Conservation (phyloP, 2,797 vertebrate species). For the Lophotriccus pileatus region DNA sequence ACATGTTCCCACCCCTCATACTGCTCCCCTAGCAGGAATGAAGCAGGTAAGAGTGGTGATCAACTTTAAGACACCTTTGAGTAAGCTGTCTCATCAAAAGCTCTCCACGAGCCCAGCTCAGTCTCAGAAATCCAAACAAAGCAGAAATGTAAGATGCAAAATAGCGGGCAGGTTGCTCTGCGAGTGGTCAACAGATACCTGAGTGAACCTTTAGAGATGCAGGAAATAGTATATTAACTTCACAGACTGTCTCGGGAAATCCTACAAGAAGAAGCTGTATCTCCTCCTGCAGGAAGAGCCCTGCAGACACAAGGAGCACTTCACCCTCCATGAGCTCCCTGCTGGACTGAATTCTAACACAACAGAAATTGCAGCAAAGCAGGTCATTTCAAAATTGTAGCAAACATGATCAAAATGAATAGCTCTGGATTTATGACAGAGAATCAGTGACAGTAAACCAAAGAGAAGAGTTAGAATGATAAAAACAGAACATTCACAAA, state of each 20-base stretch:
- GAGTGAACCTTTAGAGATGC: neutral
- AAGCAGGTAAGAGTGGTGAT: neutral
- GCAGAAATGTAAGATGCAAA: neutral
- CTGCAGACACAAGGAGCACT: neutral
- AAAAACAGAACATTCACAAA: neutral
- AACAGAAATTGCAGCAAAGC: neutral
- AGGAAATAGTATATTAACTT: neutral
- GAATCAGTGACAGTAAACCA: neutral
- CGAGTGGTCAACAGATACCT: neutral
- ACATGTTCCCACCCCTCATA: neutral
- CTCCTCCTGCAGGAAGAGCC: neutral
- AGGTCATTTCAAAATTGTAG: neutral
- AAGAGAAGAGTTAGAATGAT: slow-evolving; percentile 6
- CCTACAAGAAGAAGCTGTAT: neutral
- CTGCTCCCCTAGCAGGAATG: fast-evolving
- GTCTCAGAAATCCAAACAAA: neutral
- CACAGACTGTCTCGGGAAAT: neutral
- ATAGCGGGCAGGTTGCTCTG: neutral
- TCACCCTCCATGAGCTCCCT: neutral
- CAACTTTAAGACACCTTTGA: neutral
- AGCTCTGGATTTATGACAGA: neutral
- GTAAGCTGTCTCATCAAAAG: neutral
- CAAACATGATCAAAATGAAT: neutral
- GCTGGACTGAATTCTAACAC: neutral
- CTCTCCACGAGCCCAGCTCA: neutral